Conservation (phyloP, 2,797 vertebrate species). For the Sylvia borin region DNA sequence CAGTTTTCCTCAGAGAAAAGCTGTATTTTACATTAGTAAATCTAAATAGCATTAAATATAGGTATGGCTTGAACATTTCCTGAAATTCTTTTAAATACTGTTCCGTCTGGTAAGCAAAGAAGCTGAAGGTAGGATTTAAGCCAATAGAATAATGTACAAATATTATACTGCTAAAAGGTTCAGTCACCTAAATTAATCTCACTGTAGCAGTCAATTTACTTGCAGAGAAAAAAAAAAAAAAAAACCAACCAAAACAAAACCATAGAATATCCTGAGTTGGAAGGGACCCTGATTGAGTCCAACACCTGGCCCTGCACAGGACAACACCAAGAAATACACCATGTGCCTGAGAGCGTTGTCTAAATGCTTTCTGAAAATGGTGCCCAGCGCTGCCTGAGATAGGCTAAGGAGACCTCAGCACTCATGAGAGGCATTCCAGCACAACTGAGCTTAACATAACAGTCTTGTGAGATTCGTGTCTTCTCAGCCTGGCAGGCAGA, state of each 20-base stretch:
- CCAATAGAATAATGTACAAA: neutral
- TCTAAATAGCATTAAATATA: neutral
- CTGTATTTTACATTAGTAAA: neutral
- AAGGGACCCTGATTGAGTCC: neutral
- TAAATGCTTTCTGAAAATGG: neutral
- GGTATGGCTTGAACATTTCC: neutral
- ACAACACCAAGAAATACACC: neutral
- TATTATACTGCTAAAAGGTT: neutral
- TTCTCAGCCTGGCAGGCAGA: neutral
- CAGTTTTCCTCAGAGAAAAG: neutral
- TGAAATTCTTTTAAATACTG: neutral
- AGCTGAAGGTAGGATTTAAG: neutral
- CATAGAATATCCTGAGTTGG: neutral
- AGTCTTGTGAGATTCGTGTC: fast-evolving
- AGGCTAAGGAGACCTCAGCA: neutral
- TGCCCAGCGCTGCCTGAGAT: neutral
- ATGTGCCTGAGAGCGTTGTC: neutral
- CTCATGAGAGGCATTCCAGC: neutral
- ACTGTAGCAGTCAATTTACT: neutral
- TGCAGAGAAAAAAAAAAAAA: neutral
- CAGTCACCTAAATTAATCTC: neutral
- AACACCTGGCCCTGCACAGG: neutral
- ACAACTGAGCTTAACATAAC: neutral
- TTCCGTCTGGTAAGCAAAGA: neutral
- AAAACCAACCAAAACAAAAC: too few species aligned